Evolutionary conservation across 2,888 invertebrate genomes (phyloP), one percentile per base, ranked within the genome.

Genomic region (Epinotia ramella): DNA sequence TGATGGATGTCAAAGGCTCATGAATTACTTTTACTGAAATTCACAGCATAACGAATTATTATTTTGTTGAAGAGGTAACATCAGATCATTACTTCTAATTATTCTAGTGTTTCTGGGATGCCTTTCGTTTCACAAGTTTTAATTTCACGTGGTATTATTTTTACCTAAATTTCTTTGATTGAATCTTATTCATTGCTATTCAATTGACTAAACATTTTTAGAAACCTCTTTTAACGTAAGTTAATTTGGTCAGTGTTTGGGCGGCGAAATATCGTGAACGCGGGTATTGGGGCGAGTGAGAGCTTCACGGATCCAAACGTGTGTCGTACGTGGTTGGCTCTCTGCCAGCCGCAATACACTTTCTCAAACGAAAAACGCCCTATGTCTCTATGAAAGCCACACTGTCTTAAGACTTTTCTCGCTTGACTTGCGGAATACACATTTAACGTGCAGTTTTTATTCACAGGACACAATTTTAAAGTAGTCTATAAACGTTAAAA

Each of bases 401-500:
- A 60, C 46, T 46, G 6, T 46, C 59, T 60, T 60, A 12, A 12
- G 2, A 1, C 69, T 0, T 28, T 69, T 56, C 12, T 20, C 16
- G 9, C 16, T 6, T 63, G n/a, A n/a, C 12, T 4, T 20, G 16
- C 11, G 44, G 28, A 46, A 69, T 69, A 79, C 73, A 77, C 79
- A 77, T 89, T 89, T 88, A 88, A 90, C 88, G 84, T 85, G 82
- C 80, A 87, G 86, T 87, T 91, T 92, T 91, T 91, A 90, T 89
- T 88, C 89, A 88, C 89, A 89, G 89, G 87, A 89, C 90, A 90
- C 89, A 87, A 89, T 91, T 92, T 89, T 89, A 89, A 91, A 92
- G 88, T 89, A 89, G 85, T 88, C 86, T 85, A 88, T 91, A 89
- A 90, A 90, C 84, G 86, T 88, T 90, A 89, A 88, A 88, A 87